Evolutionary conservation across 2,797 vertebrate genomes (phyloP).

Genomic region (Eulemur rubriventer): DNA sequence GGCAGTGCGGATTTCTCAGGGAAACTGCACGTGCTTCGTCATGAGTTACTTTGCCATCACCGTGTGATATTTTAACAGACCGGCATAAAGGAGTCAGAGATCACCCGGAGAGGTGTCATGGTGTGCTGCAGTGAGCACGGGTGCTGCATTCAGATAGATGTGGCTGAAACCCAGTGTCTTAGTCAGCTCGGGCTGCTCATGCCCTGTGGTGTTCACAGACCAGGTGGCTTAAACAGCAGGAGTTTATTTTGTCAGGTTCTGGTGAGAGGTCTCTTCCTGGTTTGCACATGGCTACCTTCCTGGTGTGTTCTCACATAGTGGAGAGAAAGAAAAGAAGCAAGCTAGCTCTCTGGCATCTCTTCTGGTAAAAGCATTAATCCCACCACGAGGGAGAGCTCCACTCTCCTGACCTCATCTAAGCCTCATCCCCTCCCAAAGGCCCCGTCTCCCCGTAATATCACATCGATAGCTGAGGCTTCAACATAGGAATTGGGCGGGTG

Average conservation of each 20-base stretch:
- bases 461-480: neutral
- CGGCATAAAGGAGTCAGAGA: neutral
- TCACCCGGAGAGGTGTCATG: neutral
- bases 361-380: neutral
- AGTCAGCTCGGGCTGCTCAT: neutral
- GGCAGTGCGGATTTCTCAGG: neutral
- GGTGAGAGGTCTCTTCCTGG: neutral
- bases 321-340: neutral
- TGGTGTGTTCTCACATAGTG: neutral
- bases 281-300: neutral
- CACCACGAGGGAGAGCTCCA: neutral
- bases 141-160: neutral
- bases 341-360: neutral
- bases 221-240: neutral
- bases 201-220: neutral
- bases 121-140: neutral
- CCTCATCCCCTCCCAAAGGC: neutral
- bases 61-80: neutral
- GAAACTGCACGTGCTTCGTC: neutral
- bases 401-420: neutral
- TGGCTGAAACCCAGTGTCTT: neutral
- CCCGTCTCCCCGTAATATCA: too few species aligned
- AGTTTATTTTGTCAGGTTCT: neutral
- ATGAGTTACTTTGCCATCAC: neutral
- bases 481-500: rapidly evolving